Conservation (phyloP, 2,797 vertebrate genomes). For the Onychomys leucogaster region DNA sequence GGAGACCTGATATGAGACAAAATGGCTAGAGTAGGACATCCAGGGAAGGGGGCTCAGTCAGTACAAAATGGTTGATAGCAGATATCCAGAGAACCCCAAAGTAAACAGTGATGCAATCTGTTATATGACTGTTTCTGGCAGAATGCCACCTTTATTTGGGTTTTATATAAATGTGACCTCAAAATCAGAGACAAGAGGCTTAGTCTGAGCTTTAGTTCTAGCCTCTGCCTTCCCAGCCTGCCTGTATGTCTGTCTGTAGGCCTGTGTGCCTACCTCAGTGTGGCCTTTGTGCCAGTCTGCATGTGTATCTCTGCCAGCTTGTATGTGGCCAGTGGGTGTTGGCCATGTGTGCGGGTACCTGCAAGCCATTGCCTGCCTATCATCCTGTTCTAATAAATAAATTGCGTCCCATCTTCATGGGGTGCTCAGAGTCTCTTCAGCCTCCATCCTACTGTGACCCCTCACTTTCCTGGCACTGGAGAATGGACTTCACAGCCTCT, state of each 20-base stretch:
- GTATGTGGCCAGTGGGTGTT: background rate
- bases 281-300: background rate
- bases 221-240: background rate
- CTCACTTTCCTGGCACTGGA: background rate
- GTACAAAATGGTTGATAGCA: background rate
- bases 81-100: background rate
- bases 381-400: background rate
- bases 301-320: background rate
- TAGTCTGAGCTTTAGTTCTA: background rate
- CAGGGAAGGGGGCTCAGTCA: background rate
- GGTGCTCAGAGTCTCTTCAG: background rate
- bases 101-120: background rate
- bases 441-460: background rate
- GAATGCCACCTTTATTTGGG: background rate
- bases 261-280: background rate
- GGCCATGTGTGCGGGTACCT: background rate
- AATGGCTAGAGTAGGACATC: background rate
- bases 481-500: background rate
- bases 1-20: background rate
- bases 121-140: background rate
- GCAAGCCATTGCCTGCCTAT: background rate
- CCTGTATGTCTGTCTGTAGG: background rate
- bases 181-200: background rate
- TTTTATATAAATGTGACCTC: background rate
- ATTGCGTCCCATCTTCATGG: background rate